Evolutionary conservation across 2,113 vertebrate species (phyloP), one percentile per base, ranked within the genome.

Genomic region (Campylomormyrus tamandua): DNA sequence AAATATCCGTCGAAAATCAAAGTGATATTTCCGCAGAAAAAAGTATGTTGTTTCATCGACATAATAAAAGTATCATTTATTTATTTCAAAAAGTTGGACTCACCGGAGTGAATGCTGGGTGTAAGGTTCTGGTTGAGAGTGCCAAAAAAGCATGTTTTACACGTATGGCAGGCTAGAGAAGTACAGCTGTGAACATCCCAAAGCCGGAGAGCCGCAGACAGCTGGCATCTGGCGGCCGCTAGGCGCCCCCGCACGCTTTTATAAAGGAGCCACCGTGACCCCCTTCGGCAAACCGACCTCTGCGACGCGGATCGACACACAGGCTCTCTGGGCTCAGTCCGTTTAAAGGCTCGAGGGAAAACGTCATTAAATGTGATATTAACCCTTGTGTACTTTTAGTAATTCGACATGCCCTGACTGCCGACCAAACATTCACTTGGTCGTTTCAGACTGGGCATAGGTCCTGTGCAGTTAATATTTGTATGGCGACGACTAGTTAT

Each of bases 51-150:
- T 17, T 80, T 80, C 31, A 80, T 80, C 4, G 74, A 80, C 8
- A 39, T 80, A 80, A 80, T 77, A 42, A 42, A 77, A 19, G 35
- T 8, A 35, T 19, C 1, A 42, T 42, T 39, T 77, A 19, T 77
- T 77, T 42, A 31, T 70, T 70, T 70, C n/a, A 70, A 31, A 42
- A 42, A 80, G 35, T 6, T 13, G 35, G 35, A 93, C 97, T 97
- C 95, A 98, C 97, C 97, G 97, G 93, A 98, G 95, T 83, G 93
- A 93, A 94, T 97, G 96, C 93, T 97, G 97, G 93, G 97, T 96
- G 95, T 97, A 98, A 91, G 97, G 96, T 91, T 98, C 97, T 13
- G 97, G 97, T 94, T 98, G 97, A 58, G 96, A 95, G 94, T 98
- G 97, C 97, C 97, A 98, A 95, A 97, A 98, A 93, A 98, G 95